Evolutionary conservation across 2,888 invertebrate species (phyloP).

Genomic region (Drosophila multiciliata): DNA sequence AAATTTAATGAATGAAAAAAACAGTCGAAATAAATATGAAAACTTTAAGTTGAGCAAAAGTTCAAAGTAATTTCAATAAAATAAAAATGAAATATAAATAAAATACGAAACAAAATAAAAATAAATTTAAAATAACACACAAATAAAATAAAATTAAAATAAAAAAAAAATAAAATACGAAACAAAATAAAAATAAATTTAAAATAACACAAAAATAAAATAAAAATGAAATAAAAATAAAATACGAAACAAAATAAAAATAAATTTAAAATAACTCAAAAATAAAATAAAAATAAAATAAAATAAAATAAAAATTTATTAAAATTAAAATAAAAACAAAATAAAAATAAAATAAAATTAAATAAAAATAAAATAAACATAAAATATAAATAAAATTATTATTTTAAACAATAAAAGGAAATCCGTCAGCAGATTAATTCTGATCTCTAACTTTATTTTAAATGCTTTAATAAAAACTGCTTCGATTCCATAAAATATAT

Average conservation of each 20-base stretch:
- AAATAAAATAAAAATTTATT: no score
- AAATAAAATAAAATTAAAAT: no score
- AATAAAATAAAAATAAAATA: background rate
- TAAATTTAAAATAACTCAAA: no score
- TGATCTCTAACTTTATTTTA: background rate
- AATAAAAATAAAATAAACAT: no score
- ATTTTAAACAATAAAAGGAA: background rate
- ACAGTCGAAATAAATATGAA: background rate
- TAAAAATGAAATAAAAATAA: no score
- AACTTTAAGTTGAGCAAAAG: background rate
- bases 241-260: no score
- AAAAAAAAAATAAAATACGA: no score
- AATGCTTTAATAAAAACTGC: background rate
- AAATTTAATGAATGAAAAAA: background rate
- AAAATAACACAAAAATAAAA: no score
- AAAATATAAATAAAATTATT: background rate
- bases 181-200: no score
- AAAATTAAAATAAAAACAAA: background rate
- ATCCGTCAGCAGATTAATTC: background rate
- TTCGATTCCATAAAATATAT: background rate
- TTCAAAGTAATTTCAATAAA: background rate
- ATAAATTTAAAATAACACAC: no score
- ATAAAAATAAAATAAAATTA: background rate
- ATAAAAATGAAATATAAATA: background rate
- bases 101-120: no score